Conservation (phyloP, 1,140 invertebrate genomes). For the Steinernema khuongi region DNA sequence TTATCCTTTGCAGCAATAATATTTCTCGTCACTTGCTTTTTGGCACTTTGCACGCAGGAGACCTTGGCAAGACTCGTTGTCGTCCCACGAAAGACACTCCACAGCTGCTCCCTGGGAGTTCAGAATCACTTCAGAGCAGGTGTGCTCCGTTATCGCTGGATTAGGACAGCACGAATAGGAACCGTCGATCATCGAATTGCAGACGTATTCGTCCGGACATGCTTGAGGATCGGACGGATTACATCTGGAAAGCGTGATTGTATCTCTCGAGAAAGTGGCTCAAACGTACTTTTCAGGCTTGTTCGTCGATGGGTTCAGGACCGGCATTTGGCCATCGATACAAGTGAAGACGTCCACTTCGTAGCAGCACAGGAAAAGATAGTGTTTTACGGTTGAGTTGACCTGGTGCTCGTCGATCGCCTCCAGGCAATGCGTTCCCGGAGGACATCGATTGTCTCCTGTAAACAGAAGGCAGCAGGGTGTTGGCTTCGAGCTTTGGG, state of each 20-base stretch:
- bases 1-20: not conserved
- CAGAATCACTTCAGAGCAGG: not conserved
- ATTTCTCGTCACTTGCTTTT: not conserved
- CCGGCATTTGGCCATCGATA: slow-evolving; percentile 31
- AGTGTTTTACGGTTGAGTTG: slow-evolving; percentile 23
- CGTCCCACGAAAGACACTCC: not conserved
- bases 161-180: slow-evolving; percentile 36
- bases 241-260: slow-evolving; percentile 19
- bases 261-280: not conserved
- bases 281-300: slow-evolving; percentile 25
- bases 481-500: not conserved
- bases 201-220: slow-evolving; percentile 35
- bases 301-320: slow-evolving; percentile 25
- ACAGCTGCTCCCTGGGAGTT: not conserved
- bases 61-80: not conserved
- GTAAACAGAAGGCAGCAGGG: not conserved
- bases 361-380: slow-evolving; percentile 39
- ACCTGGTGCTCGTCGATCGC: slow-evolving; percentile 29
- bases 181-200: slow-evolving; percentile 32
- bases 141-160: not conserved
- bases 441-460: slow-evolving; percentile 33
- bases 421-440: slow-evolving; percentile 32
- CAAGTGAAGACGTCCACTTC: slow-evolving; percentile 42
- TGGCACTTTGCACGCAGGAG: not conserved
- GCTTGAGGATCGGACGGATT: slow-evolving; percentile 29